Base-by-base conservation (phyloP, 1,140 invertebrate species). In the Lamellibrachia luymesi region DNA sequence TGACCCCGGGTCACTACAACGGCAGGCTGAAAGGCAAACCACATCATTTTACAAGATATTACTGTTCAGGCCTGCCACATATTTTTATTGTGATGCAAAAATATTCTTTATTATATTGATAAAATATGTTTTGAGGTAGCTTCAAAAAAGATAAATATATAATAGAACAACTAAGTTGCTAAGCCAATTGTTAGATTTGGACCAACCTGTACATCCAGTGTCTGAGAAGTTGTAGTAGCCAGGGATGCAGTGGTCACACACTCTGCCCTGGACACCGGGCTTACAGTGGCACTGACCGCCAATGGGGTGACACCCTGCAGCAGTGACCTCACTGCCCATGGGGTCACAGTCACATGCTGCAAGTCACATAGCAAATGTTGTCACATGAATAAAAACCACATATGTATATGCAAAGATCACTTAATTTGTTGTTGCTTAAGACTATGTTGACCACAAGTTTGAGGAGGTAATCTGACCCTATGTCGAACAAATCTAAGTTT, bases 211-310 rank as follows among this genome's bases (percentile, higher is more conserved):
- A 95, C 99, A 99, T 51, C 99, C 99, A 95, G 98, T 97, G 7
- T 98, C 98, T 10, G 98, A 98, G 95, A 99, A 99, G 51, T 98
- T 98, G 95, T 98, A 99, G 4, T 98, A 99, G 93, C 98, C 98
- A 5, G 98, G 98, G 7, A 98, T 98, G 97, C 99, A 99, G 93
- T 97, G 97, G 95, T 99, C 98, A 96, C 99, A 99, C 93, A 97
- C 94, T 91, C 98, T 97, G 4, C 99, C 99, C 52, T 99, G 98
- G 51, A 99, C 99, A 96, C 99, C 99, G 2, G 97, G 97, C 95
- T 99, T 99, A 96, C 99, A 99, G n/a, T 97, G 97, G 96, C 99
- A 99, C 94, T 97, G 97, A 91, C 99, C 99, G 49, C 99, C 99
- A 93, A 98, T 97, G 50, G 97, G 96, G 93, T 98, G 97, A 96